Percentiles rank a stretch among this genome's conserved stretches.
These are phyloP conservation scores for Dromiciops gliroides DNA, from an alignment of 2,113 vertebrate genomes.

Conservation along the genomic window DNA sequence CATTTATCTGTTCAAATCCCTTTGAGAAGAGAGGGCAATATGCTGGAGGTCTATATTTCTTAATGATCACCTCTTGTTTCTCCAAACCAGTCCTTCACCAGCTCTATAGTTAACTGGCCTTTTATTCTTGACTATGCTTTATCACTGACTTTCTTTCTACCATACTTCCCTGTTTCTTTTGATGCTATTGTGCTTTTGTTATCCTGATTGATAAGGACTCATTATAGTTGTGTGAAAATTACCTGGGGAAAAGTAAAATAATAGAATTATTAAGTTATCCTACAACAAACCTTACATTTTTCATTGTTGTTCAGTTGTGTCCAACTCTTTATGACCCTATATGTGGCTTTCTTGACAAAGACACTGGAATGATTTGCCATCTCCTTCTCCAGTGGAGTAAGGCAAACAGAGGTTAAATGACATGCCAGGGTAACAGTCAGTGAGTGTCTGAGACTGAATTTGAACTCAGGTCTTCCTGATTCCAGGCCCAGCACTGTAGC, in stretches of 20 bases:
- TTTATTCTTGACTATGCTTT: not conserved
- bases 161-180: not conserved
- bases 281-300: not conserved
- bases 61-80: not conserved
- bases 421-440: too few species aligned
- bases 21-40: not conserved
- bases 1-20: not conserved
- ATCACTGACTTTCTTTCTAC: not conserved
- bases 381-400: not conserved
- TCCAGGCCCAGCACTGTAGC: not conserved
- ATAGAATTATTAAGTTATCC: not conserved
- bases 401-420: not conserved
- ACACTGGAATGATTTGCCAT: not conserved
- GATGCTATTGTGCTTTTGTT: not conserved
- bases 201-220: not conserved
- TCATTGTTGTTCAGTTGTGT: not conserved
- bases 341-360: not conserved
- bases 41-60: not conserved
- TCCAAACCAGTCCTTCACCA: not conserved
- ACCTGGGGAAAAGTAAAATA: not conserved
- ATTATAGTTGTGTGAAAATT: not conserved
- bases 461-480: not conserved
- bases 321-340: not conserved
- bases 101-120: not conserved
- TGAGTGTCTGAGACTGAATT: not conserved